phyloP scores from a whole-genome alignment of 2,113 vertebrate species.

The Xenotilapia caudafasciata region DNA sequence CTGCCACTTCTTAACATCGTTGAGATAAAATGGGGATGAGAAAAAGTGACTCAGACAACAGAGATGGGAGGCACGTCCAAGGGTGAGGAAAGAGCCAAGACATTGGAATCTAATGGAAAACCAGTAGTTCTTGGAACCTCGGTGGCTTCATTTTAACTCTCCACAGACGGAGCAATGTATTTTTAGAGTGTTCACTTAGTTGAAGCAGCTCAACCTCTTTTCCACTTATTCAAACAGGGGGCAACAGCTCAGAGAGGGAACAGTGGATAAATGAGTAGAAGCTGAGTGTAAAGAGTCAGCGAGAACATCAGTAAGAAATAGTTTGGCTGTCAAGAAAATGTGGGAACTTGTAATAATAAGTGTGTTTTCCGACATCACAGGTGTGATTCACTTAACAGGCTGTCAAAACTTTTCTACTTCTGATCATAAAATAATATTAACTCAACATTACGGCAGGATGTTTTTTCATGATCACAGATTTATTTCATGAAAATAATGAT shows the following conservation, averaged over 20 bases:
- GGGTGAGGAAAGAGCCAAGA: background rate
- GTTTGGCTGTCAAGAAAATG: background rate
- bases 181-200: slow-evolving; percentile 35
- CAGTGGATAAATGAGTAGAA: background rate
- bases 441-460: background rate
- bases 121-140: slow-evolving; percentile 24
- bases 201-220: slow-evolving; percentile 22
- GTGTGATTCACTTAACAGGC: background rate
- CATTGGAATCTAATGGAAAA: slow-evolving; percentile 17
- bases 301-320: background rate
- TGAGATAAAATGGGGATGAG: slow-evolving; percentile 12
- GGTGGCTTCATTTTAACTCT: slow-evolving; percentile 22
- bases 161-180: slow-evolving; percentile 11
- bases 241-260: background rate
- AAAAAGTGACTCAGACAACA: background rate
- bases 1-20: background rate
- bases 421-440: background rate
- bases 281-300: background rate
- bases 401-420: background rate
- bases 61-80: background rate
- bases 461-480: background rate
- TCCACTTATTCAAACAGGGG: background rate
- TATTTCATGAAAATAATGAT: background rate
- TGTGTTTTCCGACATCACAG: background rate
- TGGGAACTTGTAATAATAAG: background rate